Conservation (phyloP, 2,888 invertebrate species). For the Andrena bicolor region DNA sequence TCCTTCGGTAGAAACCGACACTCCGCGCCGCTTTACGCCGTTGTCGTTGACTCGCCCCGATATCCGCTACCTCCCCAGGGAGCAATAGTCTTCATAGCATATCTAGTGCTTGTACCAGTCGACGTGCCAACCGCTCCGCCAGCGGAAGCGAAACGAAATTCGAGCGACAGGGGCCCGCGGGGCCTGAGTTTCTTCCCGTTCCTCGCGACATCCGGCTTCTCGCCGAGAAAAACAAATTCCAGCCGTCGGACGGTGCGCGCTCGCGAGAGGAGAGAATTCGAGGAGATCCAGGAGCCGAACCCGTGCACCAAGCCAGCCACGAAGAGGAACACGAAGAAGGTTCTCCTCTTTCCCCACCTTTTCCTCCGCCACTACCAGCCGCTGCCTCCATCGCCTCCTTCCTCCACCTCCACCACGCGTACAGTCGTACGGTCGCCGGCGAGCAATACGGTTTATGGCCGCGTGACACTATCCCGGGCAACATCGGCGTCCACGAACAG, state of each 20-base stretch:
- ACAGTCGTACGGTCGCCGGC: slow-evolving; percentile 76
- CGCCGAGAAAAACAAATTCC: slow-evolving; percentile 27
- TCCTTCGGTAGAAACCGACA: not conserved
- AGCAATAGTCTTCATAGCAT: too few species aligned
- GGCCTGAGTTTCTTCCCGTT: not conserved
- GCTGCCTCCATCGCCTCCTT: slow-evolving; percentile 63
- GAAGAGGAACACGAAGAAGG: slow-evolving; percentile 72
- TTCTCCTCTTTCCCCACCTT: slow-evolving; percentile 56
- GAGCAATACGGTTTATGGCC: slow-evolving; percentile 74
- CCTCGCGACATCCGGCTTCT: slow-evolving; percentile 38
- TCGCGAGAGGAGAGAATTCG: slow-evolving; percentile 32
- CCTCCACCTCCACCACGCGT: slow-evolving; percentile 70
- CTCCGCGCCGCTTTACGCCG: not conserved
- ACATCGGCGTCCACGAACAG: slow-evolving; percentile 70
- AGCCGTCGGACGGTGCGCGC: not conserved
- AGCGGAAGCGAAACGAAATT: slow-evolving; percentile 26
- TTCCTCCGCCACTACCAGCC: slow-evolving; percentile 54
- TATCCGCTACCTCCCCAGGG: too few species aligned
- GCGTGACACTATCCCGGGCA: slow-evolving; percentile 70
- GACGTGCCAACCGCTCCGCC: too few species aligned
- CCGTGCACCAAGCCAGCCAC: slow-evolving; percentile 55
- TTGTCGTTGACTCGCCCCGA: too few species aligned
- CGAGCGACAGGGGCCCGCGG: too few species aligned
- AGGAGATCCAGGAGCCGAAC: slow-evolving; percentile 51
- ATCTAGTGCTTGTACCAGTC: too few species aligned